phyloP scores from a whole-genome alignment of 2,888 invertebrate species.

The Rosalia funebris region DNA sequence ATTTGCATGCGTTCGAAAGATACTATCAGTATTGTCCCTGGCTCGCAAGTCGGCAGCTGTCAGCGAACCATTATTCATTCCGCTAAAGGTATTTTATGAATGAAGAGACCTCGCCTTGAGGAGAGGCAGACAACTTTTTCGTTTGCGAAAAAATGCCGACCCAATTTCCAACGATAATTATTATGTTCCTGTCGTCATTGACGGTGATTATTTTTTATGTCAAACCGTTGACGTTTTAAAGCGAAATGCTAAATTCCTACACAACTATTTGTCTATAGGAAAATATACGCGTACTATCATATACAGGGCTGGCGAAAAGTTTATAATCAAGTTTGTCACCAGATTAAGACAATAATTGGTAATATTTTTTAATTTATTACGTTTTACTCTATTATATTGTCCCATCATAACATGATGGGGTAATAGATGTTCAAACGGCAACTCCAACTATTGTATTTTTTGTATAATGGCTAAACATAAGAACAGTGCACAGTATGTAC shows the following conservation, averaged over 20 bases:
- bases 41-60: not conserved
- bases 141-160: not conserved
- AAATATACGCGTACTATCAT: not conserved
- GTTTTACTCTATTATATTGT: not conserved
- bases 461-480: no score
- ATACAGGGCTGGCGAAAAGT: not conserved
- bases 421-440: no score
- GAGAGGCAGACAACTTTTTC: conserved; percentile 19
- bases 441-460: no score
- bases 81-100: conserved; percentile 21
- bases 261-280: not conserved
- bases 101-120: conserved; percentile 6
- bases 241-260: not conserved
- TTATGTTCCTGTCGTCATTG: not conserved
- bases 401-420: no score
- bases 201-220: not conserved
- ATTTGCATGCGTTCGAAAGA: no score
- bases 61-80: not conserved
- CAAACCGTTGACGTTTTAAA: not conserved
- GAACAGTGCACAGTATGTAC: no score
- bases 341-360: not conserved
- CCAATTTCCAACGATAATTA: not conserved
- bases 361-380: not conserved
- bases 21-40: not conserved
- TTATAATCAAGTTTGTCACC: not conserved